Conservation (phyloP, 2,797 vertebrate genomes). For the Microctenopoma steveboyesi region DNA sequence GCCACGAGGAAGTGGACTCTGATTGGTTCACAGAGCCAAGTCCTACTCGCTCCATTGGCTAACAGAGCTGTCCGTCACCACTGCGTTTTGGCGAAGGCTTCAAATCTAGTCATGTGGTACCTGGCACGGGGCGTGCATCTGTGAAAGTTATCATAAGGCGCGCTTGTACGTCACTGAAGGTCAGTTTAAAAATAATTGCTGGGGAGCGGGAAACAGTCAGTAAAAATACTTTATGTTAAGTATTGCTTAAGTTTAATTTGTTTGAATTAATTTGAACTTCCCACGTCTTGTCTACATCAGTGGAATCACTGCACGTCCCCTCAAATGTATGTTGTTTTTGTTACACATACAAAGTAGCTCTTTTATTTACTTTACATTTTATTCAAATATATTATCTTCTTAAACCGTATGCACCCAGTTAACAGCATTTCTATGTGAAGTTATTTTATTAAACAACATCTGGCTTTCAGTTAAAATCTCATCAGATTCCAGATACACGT, state of each 20-base stretch:
- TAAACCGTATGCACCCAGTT: no score
- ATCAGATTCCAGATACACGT: no score
- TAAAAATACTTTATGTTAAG: background rate
- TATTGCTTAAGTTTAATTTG: background rate
- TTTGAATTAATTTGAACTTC: background rate
- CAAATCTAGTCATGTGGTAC: constrained; percentile 1
- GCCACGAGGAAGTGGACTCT: constrained; percentile 20
- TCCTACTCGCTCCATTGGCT: constrained; percentile 53
- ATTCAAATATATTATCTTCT: no score
- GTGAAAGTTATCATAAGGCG: constrained; percentile 19
- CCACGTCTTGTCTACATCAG: background rate
- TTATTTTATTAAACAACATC: no score
- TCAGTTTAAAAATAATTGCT: background rate
- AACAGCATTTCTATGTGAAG: background rate
- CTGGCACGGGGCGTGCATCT: background rate
- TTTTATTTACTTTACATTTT: background rate
- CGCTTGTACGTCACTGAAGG: background rate
- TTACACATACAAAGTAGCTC: background rate
- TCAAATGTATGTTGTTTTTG: background rate
- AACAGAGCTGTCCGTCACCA: constrained; percentile 35
- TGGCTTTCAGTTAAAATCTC: background rate
- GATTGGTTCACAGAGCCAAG: constrained; percentile 56
- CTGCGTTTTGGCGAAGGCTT: constrained; percentile 4
- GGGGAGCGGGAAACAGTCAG: no score
- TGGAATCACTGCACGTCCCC: background rate